Conservation (phyloP, 1,140 invertebrate genomes). For the Panagrolaimus sp. region DNA sequence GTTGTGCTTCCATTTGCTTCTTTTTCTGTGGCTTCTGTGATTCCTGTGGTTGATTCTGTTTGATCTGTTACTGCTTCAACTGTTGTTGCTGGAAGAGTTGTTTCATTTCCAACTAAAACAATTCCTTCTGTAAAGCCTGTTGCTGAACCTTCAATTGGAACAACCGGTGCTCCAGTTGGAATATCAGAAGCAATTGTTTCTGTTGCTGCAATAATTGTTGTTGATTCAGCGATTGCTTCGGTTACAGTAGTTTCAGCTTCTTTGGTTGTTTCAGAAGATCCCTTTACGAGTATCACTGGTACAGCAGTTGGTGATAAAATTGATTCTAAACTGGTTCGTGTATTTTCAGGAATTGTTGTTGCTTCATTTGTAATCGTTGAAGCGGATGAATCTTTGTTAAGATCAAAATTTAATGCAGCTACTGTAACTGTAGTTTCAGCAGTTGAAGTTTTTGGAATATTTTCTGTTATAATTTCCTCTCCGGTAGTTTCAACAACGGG, state of each 20-base stretch:
- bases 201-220: neutral
- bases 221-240: neutral
- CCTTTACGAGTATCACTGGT: neutral
- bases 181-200: neutral
- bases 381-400: too few relatives aligned
- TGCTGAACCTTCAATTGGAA: neutral
- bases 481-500: too few relatives aligned
- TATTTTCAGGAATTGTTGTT: neutral
- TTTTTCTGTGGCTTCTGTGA: too few relatives aligned
- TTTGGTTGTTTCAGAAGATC: neutral
- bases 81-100: too few relatives aligned
- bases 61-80: too few relatives aligned
- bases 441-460: neutral
- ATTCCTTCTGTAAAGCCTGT: neutral
- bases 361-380: too few relatives aligned
- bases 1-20: too few relatives aligned
- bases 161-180: neutral
- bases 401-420: neutral
- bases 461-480: too few relatives aligned
- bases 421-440: neutral
- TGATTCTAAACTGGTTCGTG: neutral
- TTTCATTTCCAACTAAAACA: neutral
- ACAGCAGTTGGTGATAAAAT: neutral
- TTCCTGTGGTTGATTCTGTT: too few relatives aligned
- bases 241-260: neutral